Evolutionary conservation across 2,888 invertebrate species (phyloP).

Genomic region (Torymus texanus): DNA sequence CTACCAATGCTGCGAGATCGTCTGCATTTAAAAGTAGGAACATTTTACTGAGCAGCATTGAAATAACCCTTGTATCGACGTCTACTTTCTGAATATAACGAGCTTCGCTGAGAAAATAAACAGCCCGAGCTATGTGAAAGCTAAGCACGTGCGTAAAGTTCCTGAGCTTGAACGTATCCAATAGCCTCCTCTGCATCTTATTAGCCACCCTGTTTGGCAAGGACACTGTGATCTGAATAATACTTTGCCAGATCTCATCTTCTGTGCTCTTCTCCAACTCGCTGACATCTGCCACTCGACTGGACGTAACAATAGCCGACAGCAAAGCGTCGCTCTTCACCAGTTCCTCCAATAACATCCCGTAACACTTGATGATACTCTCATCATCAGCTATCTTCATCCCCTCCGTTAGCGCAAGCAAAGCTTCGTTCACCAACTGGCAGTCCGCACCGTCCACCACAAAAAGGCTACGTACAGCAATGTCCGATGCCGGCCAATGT

Average conservation of each 20-base stretch:
- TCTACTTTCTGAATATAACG: slow-evolving; percentile 69
- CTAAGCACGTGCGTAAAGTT: slow-evolving; percentile 79
- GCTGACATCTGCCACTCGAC: slow-evolving; percentile 56
- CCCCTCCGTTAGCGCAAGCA: slow-evolving; percentile 76
- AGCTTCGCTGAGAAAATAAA: slow-evolving; percentile 79
- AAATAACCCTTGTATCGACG: slow-evolving; percentile 75
- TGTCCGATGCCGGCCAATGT: slow-evolving; percentile 78
- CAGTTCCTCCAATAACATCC: slow-evolving; percentile 75
- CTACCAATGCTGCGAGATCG: slow-evolving; percentile 77
- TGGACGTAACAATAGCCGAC: slow-evolving; percentile 75
- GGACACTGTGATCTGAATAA: slow-evolving; percentile 80
- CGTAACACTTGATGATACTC: slow-evolving; percentile 71
- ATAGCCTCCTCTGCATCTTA: slow-evolving; percentile 77
- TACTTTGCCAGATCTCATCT: slow-evolving; percentile 76
- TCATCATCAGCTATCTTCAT: slow-evolving; percentile 74
- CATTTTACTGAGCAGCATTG: slow-evolving; percentile 80
- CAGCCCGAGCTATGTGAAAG: slow-evolving; percentile 79
- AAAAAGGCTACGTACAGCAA: slow-evolving; percentile 76
- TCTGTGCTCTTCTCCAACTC: slow-evolving; percentile 62
- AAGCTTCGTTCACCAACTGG: slow-evolving; percentile 73
- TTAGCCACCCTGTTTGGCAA: slow-evolving; percentile 85
- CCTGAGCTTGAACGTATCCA: slow-evolving; percentile 78
- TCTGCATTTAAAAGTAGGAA: slow-evolving; percentile 78
- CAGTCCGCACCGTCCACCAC: slow-evolving; percentile 76
- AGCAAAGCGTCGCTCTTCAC: slow-evolving; percentile 79